Conservation (phyloP, 2,797 vertebrate genomes). For the Scolopax rusticola region DNA sequence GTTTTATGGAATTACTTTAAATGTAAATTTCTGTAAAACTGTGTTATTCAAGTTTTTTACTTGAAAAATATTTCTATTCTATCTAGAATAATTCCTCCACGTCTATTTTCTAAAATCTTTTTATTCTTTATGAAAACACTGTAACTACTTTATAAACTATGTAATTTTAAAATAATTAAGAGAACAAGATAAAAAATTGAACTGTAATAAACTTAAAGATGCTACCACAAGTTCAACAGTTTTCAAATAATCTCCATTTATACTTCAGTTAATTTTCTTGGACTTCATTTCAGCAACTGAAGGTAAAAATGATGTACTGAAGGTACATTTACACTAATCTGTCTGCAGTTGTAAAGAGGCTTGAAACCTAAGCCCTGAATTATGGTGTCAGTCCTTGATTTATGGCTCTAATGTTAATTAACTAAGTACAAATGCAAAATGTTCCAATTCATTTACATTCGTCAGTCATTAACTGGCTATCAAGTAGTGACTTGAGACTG, state of each 20-base stretch:
- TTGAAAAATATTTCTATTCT: not conserved
- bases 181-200: not conserved
- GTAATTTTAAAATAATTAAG: not conserved
- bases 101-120: not conserved
- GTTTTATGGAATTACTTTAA: not conserved
- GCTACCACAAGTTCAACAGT: not conserved
- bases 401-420: slow-evolving; percentile 3
- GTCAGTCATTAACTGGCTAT: not conserved
- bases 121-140: not conserved
- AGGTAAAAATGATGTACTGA: not conserved
- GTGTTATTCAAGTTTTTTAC: not conserved
- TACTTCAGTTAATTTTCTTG: not conserved
- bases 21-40: not conserved
- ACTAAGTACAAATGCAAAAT: slow-evolving; percentile 43
- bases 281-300: not conserved
- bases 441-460: slow-evolving; percentile 16
- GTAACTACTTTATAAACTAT: not conserved
- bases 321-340: not conserved
- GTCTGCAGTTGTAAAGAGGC: not conserved
- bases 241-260: not conserved
- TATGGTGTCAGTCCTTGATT: slow-evolving; percentile 34
- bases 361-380: not conserved
- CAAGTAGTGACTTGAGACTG: not conserved
- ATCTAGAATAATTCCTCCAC: not conserved
- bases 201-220: not conserved